Conservation (phyloP, 2,113 vertebrate genomes). For the Anhinga rufa region DNA sequence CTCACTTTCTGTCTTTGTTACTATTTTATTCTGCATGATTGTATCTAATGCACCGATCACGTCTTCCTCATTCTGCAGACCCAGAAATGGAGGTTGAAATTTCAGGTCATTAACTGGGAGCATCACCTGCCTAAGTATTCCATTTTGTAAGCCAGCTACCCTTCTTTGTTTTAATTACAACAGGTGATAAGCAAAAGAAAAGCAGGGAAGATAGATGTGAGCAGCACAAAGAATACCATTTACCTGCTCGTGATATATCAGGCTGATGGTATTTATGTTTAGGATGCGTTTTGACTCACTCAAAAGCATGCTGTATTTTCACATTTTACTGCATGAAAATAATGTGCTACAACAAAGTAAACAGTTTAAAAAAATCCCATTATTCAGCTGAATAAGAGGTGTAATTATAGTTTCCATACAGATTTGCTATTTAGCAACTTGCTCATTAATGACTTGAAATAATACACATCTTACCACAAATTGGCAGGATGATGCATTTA, state of each 20-base stretch:
- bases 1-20: background rate
- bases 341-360: background rate
- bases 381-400: background rate
- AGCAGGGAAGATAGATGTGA: background rate
- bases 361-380: background rate
- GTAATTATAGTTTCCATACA: background rate
- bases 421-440: background rate
- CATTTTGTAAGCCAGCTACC: background rate
- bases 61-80: background rate
- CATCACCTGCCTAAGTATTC: background rate
- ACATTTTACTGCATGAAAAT: background rate
- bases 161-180: background rate
- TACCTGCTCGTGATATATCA: background rate
- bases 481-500: background rate
- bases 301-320: constrained; percentile 5
- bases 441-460: background rate
- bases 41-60: background rate
- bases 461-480: background rate
- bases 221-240: background rate
- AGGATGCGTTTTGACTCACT: background rate
- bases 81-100: background rate
- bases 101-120: background rate
- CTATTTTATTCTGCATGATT: background rate
- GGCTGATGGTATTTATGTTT: constrained; percentile 22
- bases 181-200: background rate